These are phyloP conservation scores for Raja brachyura DNA, from an alignment of 2,113 vertebrate species.

Conservation along the genomic window DNA sequence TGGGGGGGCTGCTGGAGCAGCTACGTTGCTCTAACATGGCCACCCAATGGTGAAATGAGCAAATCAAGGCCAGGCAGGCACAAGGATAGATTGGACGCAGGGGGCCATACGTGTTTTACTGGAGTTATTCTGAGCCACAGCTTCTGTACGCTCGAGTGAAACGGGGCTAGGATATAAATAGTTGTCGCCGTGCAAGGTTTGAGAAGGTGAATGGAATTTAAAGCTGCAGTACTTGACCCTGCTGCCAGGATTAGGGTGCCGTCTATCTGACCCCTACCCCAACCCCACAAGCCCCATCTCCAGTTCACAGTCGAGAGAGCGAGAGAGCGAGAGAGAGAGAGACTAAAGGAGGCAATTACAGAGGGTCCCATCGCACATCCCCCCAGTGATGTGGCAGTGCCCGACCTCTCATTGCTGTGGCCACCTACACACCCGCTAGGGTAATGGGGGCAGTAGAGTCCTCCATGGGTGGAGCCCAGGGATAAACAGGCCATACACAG, in stretches of 20 bases:
- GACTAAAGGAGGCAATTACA: neutral
- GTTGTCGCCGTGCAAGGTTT: neutral
- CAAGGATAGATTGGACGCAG: neutral
- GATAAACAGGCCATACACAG: neutral
- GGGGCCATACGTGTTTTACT: too few relatives aligned
- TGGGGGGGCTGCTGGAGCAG: neutral
- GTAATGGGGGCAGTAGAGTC: neutral
- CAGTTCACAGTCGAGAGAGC: neutral
- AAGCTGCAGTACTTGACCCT: neutral
- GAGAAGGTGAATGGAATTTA: neutral
- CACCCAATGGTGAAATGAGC: neutral
- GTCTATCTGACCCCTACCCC: neutral
- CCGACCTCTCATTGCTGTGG: neutral
- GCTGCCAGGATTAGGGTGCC: neutral
- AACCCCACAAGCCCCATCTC: neutral
- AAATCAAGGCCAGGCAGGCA: neutral
- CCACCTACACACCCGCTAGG: too few relatives aligned
- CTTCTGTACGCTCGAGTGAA: neutral
- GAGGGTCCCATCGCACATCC: neutral
- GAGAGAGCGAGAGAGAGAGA: neutral
- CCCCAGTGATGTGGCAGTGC: too few relatives aligned
- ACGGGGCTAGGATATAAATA: neutral
- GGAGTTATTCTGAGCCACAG: neutral
- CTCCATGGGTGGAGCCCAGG: neutral
- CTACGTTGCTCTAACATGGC: neutral